A percentile compares a stretch with the other conserved stretches of the same genome.
phyloP scores from a whole-genome alignment of 2,797 vertebrate genomes.

The Parotocinclus haroldoi region DNA sequence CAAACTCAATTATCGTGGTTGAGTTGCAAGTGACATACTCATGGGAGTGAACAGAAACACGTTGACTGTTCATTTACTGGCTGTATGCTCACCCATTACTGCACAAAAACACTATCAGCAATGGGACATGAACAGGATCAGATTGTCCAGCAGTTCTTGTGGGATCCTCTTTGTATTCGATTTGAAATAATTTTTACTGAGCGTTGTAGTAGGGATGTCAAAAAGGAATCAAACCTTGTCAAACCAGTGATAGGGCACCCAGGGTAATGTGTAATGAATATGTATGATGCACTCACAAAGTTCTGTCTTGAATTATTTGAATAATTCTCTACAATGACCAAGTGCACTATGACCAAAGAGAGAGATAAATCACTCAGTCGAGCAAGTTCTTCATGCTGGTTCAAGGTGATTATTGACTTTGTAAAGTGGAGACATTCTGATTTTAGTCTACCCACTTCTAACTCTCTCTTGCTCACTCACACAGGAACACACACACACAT shows the following conservation, averaged over 20 bases:
- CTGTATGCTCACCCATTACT: no score
- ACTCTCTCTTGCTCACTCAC: neutral
- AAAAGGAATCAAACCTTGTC: slow-evolving; percentile 22
- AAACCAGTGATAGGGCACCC: slow-evolving; percentile 15
- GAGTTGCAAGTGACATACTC: slow-evolving; percentile 4
- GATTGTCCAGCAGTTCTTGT: neutral
- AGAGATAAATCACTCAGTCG: slow-evolving; percentile 11
- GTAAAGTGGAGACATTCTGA: slow-evolving; percentile 14
- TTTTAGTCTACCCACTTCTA: slow-evolving; percentile 28
- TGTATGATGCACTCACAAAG: slow-evolving; percentile 18
- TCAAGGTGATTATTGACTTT: slow-evolving; percentile 32
- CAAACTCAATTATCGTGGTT: no score
- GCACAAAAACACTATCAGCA: no score
- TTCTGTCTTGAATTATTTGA: slow-evolving; percentile 30
- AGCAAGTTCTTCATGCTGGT: slow-evolving; percentile 13
- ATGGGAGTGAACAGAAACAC: no score
- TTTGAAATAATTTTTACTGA: slow-evolving; percentile 7
- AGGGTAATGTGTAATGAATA: slow-evolving; percentile 28
- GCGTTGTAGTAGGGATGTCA: neutral
- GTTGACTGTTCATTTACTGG: no score
- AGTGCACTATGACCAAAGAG: slow-evolving; percentile 18
- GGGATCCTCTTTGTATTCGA: neutral
- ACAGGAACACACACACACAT: slow-evolving; percentile 7
- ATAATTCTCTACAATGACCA: slow-evolving; percentile 24
- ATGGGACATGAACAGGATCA: no score